Base-by-base conservation (phyloP, 2,888 invertebrate species). In the Crocallis elinguaria region DNA sequence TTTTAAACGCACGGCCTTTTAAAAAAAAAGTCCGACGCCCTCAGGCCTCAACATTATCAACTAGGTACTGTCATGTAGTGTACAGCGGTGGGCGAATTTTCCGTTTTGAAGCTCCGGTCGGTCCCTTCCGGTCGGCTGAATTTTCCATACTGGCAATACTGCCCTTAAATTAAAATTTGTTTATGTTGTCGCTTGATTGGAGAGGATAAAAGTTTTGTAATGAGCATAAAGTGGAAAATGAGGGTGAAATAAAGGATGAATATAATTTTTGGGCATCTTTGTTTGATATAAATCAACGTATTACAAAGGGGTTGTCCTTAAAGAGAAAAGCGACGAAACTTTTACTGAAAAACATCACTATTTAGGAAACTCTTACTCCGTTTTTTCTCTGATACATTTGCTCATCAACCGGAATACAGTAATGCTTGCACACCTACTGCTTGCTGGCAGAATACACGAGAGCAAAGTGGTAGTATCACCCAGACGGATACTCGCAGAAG, bases 121-220 rank as follows among this genome's bases (percentile, higher is more conserved):
- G 79, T 80, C 82, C 84, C 81, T 86, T 87, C 82, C 84, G 79
- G 77, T 53, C 67, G 68, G 66, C 57, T 73, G 71, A 65, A 71
- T 71, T 77, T 80, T 76, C 77, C 79, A 74, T 81, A 82, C 75
- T 76, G 77, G 48, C 36, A 36, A 36, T 37, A 46, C 46, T 62
- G 70, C 60, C 74, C 75, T 77, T 77, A 79, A 80, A 81, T 82
- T 77, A 62, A 75, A 80, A 80, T 80, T 75, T 82, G 79, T 80
- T 83, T 81, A 71, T 78, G 65, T 79, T 83, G 67, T 68, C 71
- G 77, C 71, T 65, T 76, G 76, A 83, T 83, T 51, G 57, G 25
- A 50, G 48, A 32, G 49, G 53, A 51, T 54, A 58, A 44, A 56
- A 45, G 43, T 32, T 55, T 46, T 27, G 6, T 36, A 41, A 27